Percentiles rank a stretch among this genome's conserved stretches.
Evolutionary conservation across 2,888 invertebrate genomes (phyloP).

Genomic region (Loripinus fragilis): DNA sequence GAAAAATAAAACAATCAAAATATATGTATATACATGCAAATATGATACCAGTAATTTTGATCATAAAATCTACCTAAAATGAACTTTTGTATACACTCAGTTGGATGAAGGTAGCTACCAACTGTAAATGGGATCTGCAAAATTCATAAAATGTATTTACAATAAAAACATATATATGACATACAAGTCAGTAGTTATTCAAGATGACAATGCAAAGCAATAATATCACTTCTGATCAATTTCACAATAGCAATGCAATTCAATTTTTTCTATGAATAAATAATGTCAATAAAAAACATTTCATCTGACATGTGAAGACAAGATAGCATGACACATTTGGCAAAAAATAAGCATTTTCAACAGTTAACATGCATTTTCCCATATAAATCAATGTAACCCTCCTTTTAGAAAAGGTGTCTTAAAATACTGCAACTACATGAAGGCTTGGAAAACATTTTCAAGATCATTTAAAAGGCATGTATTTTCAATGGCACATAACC

Average conservation of each 20-base stretch:
- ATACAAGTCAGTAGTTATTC: too few species aligned
- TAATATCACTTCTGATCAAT: not conserved
- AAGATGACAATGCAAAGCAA: not conserved
- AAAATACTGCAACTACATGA: constrained; percentile 17
- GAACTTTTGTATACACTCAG: not conserved
- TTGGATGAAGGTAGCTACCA: not conserved
- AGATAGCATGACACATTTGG: not conserved
- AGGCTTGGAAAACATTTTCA: not conserved
- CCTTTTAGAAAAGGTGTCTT: not conserved
- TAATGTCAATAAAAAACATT: not conserved
- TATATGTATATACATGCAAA: constrained; percentile 11
- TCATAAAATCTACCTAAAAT: constrained; percentile 1
- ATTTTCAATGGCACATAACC: constrained; percentile 17
- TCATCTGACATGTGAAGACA: not conserved
- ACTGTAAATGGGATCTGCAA: constrained; percentile 7
- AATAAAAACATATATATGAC: not conserved
- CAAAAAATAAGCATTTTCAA: constrained; percentile 20
- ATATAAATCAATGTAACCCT: not conserved
- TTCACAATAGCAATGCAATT: constrained; percentile 17
- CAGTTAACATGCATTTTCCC: not conserved
- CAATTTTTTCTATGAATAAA: not conserved
- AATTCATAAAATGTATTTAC: constrained; percentile 1
- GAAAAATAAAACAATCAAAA: not conserved
- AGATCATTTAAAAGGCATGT: constrained; percentile 18
- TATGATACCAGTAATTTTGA: not conserved